Conservation (phyloP, 64 coral and sea anemone genomes). For the Stichodactyla mertensii region DNA sequence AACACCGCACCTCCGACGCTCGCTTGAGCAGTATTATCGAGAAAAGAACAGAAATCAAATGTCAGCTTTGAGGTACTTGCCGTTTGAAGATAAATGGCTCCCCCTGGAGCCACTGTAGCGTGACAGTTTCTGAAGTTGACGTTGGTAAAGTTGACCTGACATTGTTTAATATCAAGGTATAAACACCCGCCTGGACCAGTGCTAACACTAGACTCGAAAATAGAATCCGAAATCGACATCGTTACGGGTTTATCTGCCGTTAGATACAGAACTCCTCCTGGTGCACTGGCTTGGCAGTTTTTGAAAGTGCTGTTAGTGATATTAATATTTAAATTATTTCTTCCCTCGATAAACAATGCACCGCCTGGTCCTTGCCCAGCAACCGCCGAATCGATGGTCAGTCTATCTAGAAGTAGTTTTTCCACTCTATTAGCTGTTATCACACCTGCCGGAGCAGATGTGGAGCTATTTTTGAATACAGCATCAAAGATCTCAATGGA, state of each 20-base stretch:
- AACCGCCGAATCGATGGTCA: not conserved
- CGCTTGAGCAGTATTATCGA: not conserved
- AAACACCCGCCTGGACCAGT: not conserved
- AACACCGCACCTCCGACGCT: not conserved
- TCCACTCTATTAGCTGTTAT: not conserved
- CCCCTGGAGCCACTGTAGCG: not conserved
- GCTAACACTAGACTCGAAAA: conserved; percentile 4
- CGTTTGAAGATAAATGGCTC: not conserved
- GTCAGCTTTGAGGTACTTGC: not conserved
- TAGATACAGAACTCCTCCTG: not conserved
- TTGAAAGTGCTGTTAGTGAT: conserved; percentile 7
- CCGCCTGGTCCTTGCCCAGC: not conserved
- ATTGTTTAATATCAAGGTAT: not conserved
- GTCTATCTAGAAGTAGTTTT: not conserved
- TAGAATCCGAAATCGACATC: not conserved
- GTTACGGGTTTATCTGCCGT: not conserved
- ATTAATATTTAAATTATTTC: not conserved
- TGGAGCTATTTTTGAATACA: not conserved
- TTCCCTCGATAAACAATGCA: not conserved
- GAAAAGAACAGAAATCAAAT: not conserved
- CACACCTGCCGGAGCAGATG: not conserved
- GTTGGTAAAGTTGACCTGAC: not conserved
- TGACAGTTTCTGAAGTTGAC: not conserved
- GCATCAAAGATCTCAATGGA: not conserved
- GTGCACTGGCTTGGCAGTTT: not conserved